Conservation (phyloP, 2,888 invertebrate genomes). For the Heliothis peltigera region DNA sequence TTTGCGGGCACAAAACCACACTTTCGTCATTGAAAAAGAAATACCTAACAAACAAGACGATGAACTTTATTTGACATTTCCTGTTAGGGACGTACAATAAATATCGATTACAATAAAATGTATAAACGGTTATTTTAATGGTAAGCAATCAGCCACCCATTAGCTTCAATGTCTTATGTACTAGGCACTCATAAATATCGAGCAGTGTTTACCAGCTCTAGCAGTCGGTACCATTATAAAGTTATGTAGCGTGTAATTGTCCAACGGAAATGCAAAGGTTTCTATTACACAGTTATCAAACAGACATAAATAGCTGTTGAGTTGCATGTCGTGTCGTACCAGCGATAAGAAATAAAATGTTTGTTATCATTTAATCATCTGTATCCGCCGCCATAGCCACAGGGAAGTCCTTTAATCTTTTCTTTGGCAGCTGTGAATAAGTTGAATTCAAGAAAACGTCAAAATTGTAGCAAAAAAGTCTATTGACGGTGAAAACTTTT, state of each 20-base stretch:
- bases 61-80: constrained; percentile 60
- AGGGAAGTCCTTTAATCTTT: constrained; percentile 43
- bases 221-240: constrained; percentile 31
- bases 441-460: constrained; percentile 29
- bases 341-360: constrained; percentile 61
- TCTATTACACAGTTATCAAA: constrained; percentile 57
- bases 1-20: constrained; percentile 31
- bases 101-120: constrained; percentile 40
- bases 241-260: constrained; percentile 48
- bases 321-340: constrained; percentile 51
- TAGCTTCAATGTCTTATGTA: constrained; percentile 25
- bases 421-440: constrained; percentile 32
- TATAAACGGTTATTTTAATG: constrained; percentile 27
- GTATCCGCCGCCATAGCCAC: constrained; percentile 48
- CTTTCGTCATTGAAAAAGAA: constrained; percentile 33
- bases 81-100: constrained; percentile 36
- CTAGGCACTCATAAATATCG: constrained; percentile 38
- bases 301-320: constrained; percentile 48
- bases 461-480: constrained; percentile 23
- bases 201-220: constrained; percentile 22
- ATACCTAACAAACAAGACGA: constrained; percentile 32
- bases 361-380: constrained; percentile 62
- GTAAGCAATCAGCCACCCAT: constrained; percentile 33
- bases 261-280: constrained; percentile 56
- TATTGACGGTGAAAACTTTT: constrained; percentile 17